Conservation (phyloP, 2,113 vertebrate species). For the Phylloscopus trochiloides region DNA sequence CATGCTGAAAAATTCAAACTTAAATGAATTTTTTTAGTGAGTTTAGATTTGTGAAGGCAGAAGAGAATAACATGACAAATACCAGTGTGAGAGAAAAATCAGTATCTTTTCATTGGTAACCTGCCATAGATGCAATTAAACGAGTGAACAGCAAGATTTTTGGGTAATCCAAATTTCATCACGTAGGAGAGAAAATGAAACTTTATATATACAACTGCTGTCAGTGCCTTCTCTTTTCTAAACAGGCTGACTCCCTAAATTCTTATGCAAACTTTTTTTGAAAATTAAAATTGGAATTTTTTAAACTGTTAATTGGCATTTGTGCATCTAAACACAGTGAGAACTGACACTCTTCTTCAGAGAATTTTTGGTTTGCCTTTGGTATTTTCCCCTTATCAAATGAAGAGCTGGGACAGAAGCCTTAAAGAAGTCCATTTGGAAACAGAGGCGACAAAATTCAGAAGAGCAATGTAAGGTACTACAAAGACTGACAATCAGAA, state of each 20-base stretch:
- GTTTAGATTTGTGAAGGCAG: not conserved
- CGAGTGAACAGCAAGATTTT: not conserved
- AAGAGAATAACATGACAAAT: not conserved
- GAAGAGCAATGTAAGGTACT: not conserved
- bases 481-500: not conserved
- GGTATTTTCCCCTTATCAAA: not conserved
- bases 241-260: not conserved
- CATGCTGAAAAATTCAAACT: not conserved
- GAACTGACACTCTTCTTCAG: not conserved
- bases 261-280: not conserved
- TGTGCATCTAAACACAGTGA: not conserved
- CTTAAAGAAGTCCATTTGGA: not conserved
- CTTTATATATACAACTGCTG: not conserved
- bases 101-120: not conserved
- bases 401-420: not conserved
- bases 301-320: not conserved
- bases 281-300: not conserved
- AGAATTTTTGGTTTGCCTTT: not conserved
- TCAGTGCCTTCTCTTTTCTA: not conserved
- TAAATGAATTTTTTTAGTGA: not conserved
- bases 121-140: not conserved
- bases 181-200: not conserved
- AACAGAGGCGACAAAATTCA: rapidly evolving
- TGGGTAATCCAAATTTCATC: not conserved
- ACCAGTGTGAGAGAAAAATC: not conserved